These are phyloP conservation scores for Nudaria mundana DNA, from an alignment of 2,888 invertebrate genomes.

Conservation along the genomic window DNA sequence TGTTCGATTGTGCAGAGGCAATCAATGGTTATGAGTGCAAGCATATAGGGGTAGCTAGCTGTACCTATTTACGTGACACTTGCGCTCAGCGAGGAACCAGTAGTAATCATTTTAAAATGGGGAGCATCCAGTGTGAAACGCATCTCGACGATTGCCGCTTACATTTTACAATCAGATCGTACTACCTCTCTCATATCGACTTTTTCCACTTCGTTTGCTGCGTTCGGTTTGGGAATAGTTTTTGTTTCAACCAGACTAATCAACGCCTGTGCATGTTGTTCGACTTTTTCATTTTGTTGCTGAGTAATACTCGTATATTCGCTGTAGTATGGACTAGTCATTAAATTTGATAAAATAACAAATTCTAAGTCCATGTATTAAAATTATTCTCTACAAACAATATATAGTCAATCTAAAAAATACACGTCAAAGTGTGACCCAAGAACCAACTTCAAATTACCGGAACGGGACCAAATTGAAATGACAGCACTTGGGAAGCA, in stretches of 20 bases:
- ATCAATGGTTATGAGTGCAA: constrained; percentile 66
- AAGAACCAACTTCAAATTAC: no score
- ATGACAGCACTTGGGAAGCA: no score
- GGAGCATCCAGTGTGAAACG: constrained; percentile 68
- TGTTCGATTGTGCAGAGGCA: constrained; percentile 59
- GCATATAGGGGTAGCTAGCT: constrained; percentile 30
- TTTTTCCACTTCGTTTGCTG: constrained; percentile 77
- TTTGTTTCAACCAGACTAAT: constrained; percentile 75
- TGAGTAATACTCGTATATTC: no score
- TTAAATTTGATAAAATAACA: no score
- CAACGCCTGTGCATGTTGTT: constrained; percentile 66
- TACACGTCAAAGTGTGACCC: no score
- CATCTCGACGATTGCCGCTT: constrained; percentile 71
- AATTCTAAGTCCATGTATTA: no score
- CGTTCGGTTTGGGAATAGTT: constrained; percentile 73
- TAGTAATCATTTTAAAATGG: constrained; percentile 66
- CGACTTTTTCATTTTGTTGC: constrained; percentile 52
- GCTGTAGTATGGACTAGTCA: no score
- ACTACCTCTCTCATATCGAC: constrained; percentile 67
- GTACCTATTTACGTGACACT: constrained; percentile 15
- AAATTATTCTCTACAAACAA: no score
- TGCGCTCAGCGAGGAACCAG: constrained; percentile 32
- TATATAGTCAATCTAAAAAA: no score
- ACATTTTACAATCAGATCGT: constrained; percentile 70
- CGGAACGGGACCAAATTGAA: no score